Evolutionary conservation across 1,140 invertebrate species (phyloP), one percentile per base, ranked within the genome.

Genomic region (Atta cephalotes): DNA sequence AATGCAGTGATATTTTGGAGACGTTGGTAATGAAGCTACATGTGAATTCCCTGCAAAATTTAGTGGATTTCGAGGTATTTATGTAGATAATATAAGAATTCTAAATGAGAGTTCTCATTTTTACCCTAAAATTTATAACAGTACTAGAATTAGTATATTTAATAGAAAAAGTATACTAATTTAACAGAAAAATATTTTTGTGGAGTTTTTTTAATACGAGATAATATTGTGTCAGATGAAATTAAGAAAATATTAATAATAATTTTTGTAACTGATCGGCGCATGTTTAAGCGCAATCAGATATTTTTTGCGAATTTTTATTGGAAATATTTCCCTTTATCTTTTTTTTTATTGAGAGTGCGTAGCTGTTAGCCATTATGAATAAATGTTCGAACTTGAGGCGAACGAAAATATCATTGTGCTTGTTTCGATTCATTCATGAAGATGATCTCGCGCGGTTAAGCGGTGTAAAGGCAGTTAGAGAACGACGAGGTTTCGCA

Each of bases 381-480:
- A 45, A 45, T 45, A 68, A 65, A 35, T 16, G 31, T 80, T 53
- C 45, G n/a, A 53, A 66, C 60, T 79, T 18, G 21, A 79, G 14
- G 5, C 18, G 14, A 66, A 7, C 28, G 28, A 16, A 31, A 21
- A 18, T 6, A 49, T 12, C 16, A 18, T 39, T 16, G 77, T 9
- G n/a, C 14, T 68, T 6, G 35, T 60, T 45, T 12, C 21, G 35
- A 6, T 86, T 49, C 65, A 66, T 68, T 39, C 53, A 63, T 60
- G 56, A 72, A 16, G 58, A 21, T 2, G 39, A 3, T 78, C 18
- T 79, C 70, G 45, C 51, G 62, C 28, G 58, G 49, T 90, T 87
- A 85, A n/a, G n/a, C n/a, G n/a, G n/a, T 39, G 89, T 72, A 90
- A 45, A 90, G 78, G 28, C n/a, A 25, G 63, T 45, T 9, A 79